Conservation (phyloP, 2,888 invertebrate genomes). For the Bombyx huttoni region DNA sequence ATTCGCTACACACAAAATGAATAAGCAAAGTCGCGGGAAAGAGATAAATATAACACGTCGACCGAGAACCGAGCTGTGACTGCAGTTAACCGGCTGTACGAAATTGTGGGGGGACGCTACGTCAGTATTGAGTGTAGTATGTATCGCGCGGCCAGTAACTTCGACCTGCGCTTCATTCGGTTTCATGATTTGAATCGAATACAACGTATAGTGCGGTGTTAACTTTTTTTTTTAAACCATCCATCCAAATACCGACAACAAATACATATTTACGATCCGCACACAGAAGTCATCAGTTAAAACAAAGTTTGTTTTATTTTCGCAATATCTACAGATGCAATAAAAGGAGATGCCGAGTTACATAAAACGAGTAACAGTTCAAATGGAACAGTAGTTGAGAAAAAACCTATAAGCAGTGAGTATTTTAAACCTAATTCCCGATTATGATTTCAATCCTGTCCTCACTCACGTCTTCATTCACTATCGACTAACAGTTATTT, state of each 20-base stretch:
- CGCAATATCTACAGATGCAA: constrained; percentile 62
- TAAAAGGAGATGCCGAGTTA: constrained; percentile 61
- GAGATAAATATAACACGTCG: not conserved
- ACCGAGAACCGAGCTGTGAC: constrained; percentile 39
- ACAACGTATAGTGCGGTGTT: constrained; percentile 23
- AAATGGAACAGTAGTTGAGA: constrained; percentile 49
- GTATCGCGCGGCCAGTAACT: constrained; percentile 27
- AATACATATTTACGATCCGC: constrained; percentile 20
- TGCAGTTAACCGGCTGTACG: constrained; percentile 44
- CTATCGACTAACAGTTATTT: constrained; percentile 26
- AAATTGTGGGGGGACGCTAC: constrained; percentile 37
- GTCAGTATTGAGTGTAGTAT: constrained; percentile 41
- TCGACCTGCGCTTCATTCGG: constrained; percentile 27
- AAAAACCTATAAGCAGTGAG: constrained; percentile 62
- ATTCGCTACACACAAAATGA: not conserved
- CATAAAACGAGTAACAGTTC: constrained; percentile 50
- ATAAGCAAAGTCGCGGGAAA: not conserved
- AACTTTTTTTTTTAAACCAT: constrained; percentile 6
- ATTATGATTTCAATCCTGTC: constrained; percentile 29
- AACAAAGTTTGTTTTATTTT: constrained; percentile 43
- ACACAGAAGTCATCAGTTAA: not conserved
- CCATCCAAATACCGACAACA: constrained; percentile 7
- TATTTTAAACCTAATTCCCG: constrained; percentile 38
- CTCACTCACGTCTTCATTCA: constrained; percentile 24
- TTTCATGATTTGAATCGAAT: constrained; percentile 26